Percentiles rank a stretch among this genome's conserved stretches.
Evolutionary conservation across 2,888 invertebrate species (phyloP).

Genomic region (Agonopterix arenella): DNA sequence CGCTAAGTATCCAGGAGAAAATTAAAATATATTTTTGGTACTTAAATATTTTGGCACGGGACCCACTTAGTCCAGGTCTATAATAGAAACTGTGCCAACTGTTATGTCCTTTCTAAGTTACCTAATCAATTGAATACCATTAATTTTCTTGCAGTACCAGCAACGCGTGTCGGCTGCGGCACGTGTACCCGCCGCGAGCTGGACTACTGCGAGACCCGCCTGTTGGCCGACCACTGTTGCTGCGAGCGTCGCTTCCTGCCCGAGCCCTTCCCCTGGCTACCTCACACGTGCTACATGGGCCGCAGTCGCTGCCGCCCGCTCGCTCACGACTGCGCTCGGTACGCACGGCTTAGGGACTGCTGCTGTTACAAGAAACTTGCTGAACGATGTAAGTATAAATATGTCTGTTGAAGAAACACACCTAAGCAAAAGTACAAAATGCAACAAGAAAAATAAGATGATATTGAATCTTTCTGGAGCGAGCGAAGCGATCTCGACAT

Average conservation of each 20-base stretch:
- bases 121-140: too few species aligned
- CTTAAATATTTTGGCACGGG: too few species aligned
- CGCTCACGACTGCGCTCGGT: conserved; percentile 79
- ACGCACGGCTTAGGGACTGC: conserved; percentile 78
- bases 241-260: conserved; percentile 76
- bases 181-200: conserved; percentile 77
- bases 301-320: conserved; percentile 77
- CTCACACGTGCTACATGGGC: conserved; percentile 82
- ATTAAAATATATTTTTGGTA: too few species aligned
- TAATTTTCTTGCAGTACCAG: conserved; percentile 35
- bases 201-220: conserved; percentile 78
- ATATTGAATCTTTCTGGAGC: too few species aligned
- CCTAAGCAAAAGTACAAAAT: too few species aligned
- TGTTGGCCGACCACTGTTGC: conserved; percentile 74
- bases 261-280: conserved; percentile 81
- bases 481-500: too few species aligned
- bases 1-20: too few species aligned
- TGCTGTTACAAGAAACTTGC: conserved; percentile 80
- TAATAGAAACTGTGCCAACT: too few species aligned
- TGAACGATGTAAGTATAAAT: conserved; percentile 72
- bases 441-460: too few species aligned
- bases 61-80: too few species aligned
- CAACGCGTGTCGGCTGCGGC: conserved; percentile 73
- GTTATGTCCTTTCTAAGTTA: too few species aligned
- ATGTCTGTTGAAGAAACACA: conserved; percentile 21